Evolutionary conservation across 2,797 vertebrate genomes (phyloP).

Genomic region (Philypnodon macrostomus): DNA sequence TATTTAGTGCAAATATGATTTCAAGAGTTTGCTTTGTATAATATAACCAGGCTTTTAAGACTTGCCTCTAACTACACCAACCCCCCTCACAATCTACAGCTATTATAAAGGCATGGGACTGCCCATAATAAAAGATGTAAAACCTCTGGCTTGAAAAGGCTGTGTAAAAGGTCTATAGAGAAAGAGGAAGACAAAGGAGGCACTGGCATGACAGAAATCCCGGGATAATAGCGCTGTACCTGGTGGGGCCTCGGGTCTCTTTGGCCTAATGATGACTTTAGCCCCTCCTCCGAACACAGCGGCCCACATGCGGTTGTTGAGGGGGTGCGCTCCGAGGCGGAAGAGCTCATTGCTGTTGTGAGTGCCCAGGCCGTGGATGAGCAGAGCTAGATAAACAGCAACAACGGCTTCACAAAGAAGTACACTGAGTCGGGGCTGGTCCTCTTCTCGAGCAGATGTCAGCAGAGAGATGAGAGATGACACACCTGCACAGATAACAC

Average conservation of each 20-base stretch:
- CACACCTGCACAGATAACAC: conserved; percentile 79
- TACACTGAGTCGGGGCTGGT: conserved; percentile 89
- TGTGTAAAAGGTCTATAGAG: background rate
- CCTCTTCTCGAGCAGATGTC: conserved; percentile 88
- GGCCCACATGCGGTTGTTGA: conserved; percentile 97
- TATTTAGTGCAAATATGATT: too few species aligned
- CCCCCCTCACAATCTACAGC: background rate
- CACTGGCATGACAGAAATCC: conserved; percentile 2
- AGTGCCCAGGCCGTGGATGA: conserved; percentile 93
- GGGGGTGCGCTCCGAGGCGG: conserved; percentile 91
- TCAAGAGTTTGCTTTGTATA: background rate
- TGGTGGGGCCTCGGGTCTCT: conserved; percentile 84
- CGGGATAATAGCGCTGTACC: conserved; percentile 66
- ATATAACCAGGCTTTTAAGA: background rate
- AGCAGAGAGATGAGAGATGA: conserved; percentile 92
- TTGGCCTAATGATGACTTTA: conserved; percentile 91
- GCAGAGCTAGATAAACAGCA: conserved; percentile 91
- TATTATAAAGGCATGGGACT: background rate
- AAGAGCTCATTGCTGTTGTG: conserved; percentile 93
- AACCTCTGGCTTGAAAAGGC: conserved; percentile 4
- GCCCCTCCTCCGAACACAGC: conserved; percentile 95
- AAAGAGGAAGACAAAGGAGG: conserved; percentile 1
- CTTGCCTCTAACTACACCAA: background rate
- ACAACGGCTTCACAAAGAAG: conserved; percentile 93
- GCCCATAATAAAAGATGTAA: background rate